Conservation (phyloP, 2,113 vertebrate genomes). For the Corythornis madagascariensis region DNA sequence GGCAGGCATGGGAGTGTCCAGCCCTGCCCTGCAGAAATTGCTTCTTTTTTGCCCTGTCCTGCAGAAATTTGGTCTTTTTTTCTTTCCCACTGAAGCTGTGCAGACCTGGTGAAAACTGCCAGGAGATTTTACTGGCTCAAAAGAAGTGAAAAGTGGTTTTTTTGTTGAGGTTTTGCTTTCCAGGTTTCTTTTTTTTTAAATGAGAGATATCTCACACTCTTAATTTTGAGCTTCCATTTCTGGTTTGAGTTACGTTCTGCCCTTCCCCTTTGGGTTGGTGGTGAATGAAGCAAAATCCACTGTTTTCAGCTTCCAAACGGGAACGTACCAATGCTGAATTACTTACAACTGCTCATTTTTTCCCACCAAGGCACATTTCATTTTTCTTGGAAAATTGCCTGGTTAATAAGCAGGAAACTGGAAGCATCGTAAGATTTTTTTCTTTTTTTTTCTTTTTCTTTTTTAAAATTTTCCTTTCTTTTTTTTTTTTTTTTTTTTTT, state of each 20-base stretch:
- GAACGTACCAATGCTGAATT: background rate
- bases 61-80: background rate
- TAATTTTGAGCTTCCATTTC: background rate
- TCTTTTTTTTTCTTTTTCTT: background rate
- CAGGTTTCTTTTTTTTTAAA: background rate
- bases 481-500: background rate
- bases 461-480: background rate
- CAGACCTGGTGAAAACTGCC: background rate
- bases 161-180: background rate
- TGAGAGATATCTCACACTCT: background rate
- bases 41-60: background rate
- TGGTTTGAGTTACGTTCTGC: background rate
- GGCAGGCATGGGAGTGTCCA: background rate
- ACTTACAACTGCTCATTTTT: background rate
- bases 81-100: background rate
- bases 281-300: background rate
- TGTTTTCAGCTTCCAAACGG: background rate
- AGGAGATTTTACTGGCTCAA: background rate
- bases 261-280: background rate
- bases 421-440: background rate
- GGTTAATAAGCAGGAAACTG: background rate
- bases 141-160: background rate
- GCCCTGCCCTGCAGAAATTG: background rate
- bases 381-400: conserved; percentile 31
- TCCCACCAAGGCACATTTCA: background rate